Evolutionary conservation across 1,140 invertebrate genomes (phyloP), one percentile per base, ranked within the genome.

Genomic region (Cecropterus lyciades): DNA sequence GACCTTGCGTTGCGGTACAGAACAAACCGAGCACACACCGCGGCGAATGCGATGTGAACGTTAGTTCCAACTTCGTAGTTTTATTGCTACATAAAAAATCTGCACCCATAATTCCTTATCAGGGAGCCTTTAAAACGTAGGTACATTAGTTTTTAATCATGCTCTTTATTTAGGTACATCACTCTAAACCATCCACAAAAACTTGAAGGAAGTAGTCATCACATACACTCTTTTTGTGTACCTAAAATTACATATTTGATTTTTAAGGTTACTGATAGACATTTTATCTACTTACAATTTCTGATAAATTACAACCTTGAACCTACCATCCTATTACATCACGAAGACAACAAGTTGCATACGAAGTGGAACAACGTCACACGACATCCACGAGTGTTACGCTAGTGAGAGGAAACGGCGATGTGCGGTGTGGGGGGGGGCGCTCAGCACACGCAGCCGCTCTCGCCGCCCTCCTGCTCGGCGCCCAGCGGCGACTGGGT

Each of bases 401-500:
- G 69, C 60, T 37, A 37, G 33, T 37, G 33, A 37, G 49, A 27
- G 57, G 16, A 30, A 9, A 56, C 37, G 53, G 51, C 37, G 43
- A 11, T 48, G 1, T 43, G 51, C 51, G 67, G 27, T 3, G 27
- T 3, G 27, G 0, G 27, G 27, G 67, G 71, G 65, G 57, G 48
- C 42, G 74, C 74, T 94, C 94, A 97, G 93, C 96, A 97, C 92
- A 96, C 95, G 88, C 96, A 97, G 77, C 95, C 95, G 68, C 95
- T 94, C 84, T 97, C 96, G 72, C 94, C 94, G 79, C 96, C 96
- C 74, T 95, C 95, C 75, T 96, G 95, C 75, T 95, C 94, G 69
- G 94, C 94, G 87, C 96, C 95, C 89, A 95, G 93, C 68, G 95
- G 93, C 65, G 95, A 94, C 91, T 96, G 95, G 75, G 95, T 96